Percentiles rank a stretch among this genome's conserved stretches.
These are phyloP conservation scores for Panurus biarmicus DNA, from an alignment of 2,113 vertebrate species.

Conservation along the genomic window DNA sequence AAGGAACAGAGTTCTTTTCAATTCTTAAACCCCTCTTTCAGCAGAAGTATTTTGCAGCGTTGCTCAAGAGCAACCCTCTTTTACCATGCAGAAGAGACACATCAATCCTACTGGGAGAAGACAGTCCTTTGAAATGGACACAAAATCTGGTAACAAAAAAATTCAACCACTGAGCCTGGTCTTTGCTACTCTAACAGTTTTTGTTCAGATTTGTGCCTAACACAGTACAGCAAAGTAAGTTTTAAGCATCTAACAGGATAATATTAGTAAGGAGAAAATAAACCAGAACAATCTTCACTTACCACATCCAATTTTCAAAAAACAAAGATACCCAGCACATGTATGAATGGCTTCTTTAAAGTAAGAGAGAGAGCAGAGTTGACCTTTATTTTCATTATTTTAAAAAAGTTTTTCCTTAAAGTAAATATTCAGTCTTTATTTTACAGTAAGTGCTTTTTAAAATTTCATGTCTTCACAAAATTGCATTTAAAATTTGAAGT, in stretches of 20 bases:
- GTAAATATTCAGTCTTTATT: conserved; percentile 75
- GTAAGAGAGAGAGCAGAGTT: conserved; percentile 75
- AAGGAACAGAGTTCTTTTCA: not conserved
- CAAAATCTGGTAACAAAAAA: conserved; percentile 13
- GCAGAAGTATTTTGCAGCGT: not conserved
- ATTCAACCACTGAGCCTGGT: conserved; percentile 4
- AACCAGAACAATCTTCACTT: conserved; percentile 70
- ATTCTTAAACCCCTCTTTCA: not conserved
- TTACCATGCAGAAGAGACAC: conserved; percentile 11
- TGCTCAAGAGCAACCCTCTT: conserved; percentile 24
- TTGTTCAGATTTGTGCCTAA: conserved; percentile 33
- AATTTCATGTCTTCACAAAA: conserved; percentile 74
- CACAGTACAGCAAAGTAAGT: conserved; percentile 29
- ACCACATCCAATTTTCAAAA: conserved; percentile 74
- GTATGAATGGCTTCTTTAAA: conserved; percentile 72
- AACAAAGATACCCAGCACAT: conserved; percentile 73
- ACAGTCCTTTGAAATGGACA: conserved; percentile 4
- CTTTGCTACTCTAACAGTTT: conserved; percentile 17
- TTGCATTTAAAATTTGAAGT: conserved; percentile 69
- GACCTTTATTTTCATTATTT: conserved; percentile 77
- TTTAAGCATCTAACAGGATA: conserved; percentile 49
- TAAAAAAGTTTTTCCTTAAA: conserved; percentile 64
- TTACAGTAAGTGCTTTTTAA: conserved; percentile 73
- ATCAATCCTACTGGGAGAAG: not conserved
- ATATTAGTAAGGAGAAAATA: conserved; percentile 42